These are phyloP conservation scores for Lypha dubia DNA, from an alignment of 2,888 invertebrate genomes.

Conservation along the genomic window DNA sequence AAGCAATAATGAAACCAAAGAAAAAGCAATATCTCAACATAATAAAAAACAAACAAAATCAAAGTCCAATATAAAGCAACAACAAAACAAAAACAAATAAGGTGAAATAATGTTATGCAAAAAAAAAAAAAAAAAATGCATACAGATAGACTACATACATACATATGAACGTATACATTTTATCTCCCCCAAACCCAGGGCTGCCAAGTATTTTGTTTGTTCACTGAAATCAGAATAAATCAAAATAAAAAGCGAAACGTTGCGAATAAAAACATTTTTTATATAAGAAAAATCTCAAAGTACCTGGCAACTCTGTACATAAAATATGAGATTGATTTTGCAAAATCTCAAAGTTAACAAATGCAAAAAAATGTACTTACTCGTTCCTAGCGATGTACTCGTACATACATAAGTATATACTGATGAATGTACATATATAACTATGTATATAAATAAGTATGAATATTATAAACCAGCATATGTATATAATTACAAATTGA, in stretches of 20 bases:
- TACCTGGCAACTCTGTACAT: neutral
- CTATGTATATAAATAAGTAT: neutral
- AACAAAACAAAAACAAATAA: conserved; percentile 59
- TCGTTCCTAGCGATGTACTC: too few species aligned
- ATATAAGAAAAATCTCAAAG: too few species aligned
- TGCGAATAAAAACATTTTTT: too few species aligned
- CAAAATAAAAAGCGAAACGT: too few species aligned
- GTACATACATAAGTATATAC: too few species aligned
- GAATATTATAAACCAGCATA: neutral
- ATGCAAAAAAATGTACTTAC: conserved; percentile 6
- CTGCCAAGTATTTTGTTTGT: too few species aligned
- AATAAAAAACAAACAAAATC: conserved; percentile 44
- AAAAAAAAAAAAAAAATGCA: neutral
- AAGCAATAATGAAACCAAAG: conserved; percentile 18
- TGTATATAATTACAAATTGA: conserved; percentile 3
- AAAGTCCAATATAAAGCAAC: conserved; percentile 46
- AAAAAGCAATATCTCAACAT: conserved; percentile 20
- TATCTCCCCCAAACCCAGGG: neutral
- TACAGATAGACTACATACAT: neutral
- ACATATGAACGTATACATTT: neutral
- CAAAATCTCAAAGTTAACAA: conserved; percentile 23
- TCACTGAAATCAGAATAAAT: too few species aligned
- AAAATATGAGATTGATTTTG: neutral
- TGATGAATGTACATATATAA: neutral
- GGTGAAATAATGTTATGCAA: conserved; percentile 57